These are phyloP conservation scores for Mycetomoellerius zeteki DNA, from an alignment of 1,140 invertebrate genomes.

Conservation along the genomic window DNA sequence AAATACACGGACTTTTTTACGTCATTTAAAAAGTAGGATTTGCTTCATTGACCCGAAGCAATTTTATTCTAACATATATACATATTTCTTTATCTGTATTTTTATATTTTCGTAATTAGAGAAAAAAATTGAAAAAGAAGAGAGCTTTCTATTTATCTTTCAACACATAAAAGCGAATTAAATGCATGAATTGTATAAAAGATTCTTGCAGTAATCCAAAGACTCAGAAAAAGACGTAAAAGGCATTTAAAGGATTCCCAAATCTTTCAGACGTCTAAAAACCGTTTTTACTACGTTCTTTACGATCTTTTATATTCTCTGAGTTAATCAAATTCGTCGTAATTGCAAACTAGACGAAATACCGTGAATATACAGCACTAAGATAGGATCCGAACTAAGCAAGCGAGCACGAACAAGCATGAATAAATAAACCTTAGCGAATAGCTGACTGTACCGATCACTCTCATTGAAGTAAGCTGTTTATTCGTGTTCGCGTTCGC, in stretches of 20 bases:
- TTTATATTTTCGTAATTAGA: neutral
- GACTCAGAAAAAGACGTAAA: neutral
- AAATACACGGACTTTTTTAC: neutral
- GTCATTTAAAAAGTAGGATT: neutral
- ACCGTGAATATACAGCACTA: neutral
- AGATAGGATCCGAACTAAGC: neutral
- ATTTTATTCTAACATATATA: neutral
- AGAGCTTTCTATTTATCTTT: neutral
- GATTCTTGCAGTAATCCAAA: neutral
- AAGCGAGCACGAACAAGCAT: neutral
- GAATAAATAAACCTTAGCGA: neutral
- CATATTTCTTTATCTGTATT: neutral
- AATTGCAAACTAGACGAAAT: neutral
- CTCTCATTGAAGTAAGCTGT: neutral
- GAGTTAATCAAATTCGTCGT: neutral
- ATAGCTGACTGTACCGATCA: neutral
- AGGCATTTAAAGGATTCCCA: neutral
- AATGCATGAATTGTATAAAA: neutral
- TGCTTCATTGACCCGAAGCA: neutral
- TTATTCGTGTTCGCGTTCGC: conserved; percentile 10
- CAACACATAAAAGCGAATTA: neutral
- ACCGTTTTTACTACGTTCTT: neutral
- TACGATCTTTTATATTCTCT: neutral
- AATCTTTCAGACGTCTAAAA: neutral
- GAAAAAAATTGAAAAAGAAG: neutral